Evolutionary conservation across 1,140 invertebrate genomes (phyloP).

Genomic region (Drosophila pseudoobscura): DNA sequence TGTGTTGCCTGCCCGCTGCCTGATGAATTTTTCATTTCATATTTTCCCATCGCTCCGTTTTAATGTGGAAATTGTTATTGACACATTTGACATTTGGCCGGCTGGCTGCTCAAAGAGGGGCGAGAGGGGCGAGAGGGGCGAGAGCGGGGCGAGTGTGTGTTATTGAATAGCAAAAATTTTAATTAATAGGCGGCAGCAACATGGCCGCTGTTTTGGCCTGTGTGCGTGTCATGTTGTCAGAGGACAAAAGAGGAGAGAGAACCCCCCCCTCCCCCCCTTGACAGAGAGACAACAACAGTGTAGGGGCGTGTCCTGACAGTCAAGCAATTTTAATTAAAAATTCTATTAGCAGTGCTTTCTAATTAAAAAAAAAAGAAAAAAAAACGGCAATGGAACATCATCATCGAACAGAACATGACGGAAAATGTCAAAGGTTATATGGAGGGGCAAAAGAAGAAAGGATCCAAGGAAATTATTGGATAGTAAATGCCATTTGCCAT

Average conservation of each 20-base stretch:
- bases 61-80: conserved; percentile 69
- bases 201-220: conserved; percentile 46
- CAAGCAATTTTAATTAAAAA: conserved; percentile 78
- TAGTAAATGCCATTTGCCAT: conserved; percentile 55
- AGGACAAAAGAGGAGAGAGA: not conserved
- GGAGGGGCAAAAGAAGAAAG: conserved; percentile 13
- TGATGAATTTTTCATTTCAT: conserved; percentile 68
- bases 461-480: conserved; percentile 38
- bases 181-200: conserved; percentile 66
- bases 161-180: conserved; percentile 76
- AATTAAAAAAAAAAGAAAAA: conserved; percentile 53
- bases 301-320: conserved; percentile 27
- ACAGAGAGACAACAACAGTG: conserved; percentile 34
- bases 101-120: not conserved
- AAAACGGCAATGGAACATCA: not conserved
- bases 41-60: conserved; percentile 29
- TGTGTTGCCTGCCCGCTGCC: conserved; percentile 4
- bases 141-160: conserved; percentile 7
- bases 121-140: not conserved
- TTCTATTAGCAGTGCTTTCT: conserved; percentile 77
- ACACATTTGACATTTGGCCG: conserved; percentile 72
- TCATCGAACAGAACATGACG: conserved; percentile 6
- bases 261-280: too few species aligned
- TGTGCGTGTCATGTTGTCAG: conserved; percentile 70
- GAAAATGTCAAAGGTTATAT: conserved; percentile 41